Percentiles rank a stretch among this genome's conserved stretches.
These are phyloP conservation scores for Pristionchus arcanus DNA, from an alignment of 2,888 invertebrate genomes.

Conservation along the genomic window DNA sequence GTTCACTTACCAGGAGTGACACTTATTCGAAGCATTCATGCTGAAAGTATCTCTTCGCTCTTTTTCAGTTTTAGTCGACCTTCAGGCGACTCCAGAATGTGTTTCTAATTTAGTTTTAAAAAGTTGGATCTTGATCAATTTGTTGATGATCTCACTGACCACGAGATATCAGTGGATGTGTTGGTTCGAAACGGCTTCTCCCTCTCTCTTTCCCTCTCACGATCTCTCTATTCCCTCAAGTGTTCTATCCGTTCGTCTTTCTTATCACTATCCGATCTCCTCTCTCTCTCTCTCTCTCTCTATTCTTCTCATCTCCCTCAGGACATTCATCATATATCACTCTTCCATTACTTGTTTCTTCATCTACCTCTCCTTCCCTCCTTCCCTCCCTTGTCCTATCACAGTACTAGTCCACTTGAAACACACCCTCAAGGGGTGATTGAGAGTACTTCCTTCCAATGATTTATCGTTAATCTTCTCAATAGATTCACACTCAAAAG, in stretches of 20 bases:
- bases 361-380: not conserved
- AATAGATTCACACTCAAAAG: not conserved
- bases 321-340: slow-evolving; percentile 33
- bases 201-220: not conserved
- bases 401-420: slow-evolving; percentile 37
- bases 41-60: too few relatives aligned
- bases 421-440: slow-evolving; percentile 1
- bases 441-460: slow-evolving; percentile 11
- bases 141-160: not conserved
- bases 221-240: slow-evolving; percentile 15
- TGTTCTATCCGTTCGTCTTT: slow-evolving; percentile 13
- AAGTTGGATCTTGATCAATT: too few relatives aligned
- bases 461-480: slow-evolving; percentile 7
- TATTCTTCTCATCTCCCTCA: slow-evolving; percentile 2
- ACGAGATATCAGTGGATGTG: not conserved
- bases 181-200: not conserved
- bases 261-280: slow-evolving; percentile 20
- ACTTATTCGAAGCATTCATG: not conserved
- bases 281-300: not conserved
- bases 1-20: not conserved
- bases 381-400: not conserved
- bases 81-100: too few relatives aligned
- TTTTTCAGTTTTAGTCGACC: too few relatives aligned
- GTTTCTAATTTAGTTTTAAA: too few relatives aligned
- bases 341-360: slow-evolving; percentile 39